Base-by-base conservation (phyloP, 2,888 invertebrate genomes). In the Endotricha flammealis region DNA sequence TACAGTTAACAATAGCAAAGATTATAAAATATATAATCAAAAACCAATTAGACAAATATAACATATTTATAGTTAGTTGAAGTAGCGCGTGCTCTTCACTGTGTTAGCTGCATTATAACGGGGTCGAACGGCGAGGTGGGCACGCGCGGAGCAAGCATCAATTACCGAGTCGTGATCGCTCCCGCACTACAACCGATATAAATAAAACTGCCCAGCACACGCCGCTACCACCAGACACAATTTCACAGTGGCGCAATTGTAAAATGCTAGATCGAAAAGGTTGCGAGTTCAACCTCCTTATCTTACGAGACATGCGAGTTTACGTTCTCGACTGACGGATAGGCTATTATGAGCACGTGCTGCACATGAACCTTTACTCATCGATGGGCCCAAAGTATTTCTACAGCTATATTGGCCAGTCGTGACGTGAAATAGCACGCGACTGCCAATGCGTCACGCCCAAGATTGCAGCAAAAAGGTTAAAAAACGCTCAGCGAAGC, bases 121-220 rank as follows among this genome's bases (percentile, higher is more conserved):
- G 32, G 10, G 6, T 11, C 2, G 31, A n/a, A n/a, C 13, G 20
- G 37, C 23, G 39, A 14, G 29, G 52, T 12, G 56, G 65, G 72
- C 75, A 68, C 77, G 71, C 76, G 73, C 75, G 47, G 52, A 50
- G 52, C 68, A 68, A 70, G 75, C 85, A 85, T 83, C 85, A 82
- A 83, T 86, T 86, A 86, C 78, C 59, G 53, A 65, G 64, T 82
- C 85, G 85, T 83, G 85, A 82, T 71, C 79, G 83, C 85, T 80
- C 75, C 83, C 73, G 80, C 81, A 73, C 76, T 76, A 75, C 75
- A 66, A 69, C 66, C 71, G 71, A 78, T 83, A 82, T 82, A 83
- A 81, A 83, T 82, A 83, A 82, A 80, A 70, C 70, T 64, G 63
- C 63, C 68, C 71, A 64, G 65, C 74, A 65, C 70, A 70, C 70